These are phyloP conservation scores for Cervus canadensis DNA, from an alignment of 2,113 vertebrate genomes.

Conservation along the genomic window DNA sequence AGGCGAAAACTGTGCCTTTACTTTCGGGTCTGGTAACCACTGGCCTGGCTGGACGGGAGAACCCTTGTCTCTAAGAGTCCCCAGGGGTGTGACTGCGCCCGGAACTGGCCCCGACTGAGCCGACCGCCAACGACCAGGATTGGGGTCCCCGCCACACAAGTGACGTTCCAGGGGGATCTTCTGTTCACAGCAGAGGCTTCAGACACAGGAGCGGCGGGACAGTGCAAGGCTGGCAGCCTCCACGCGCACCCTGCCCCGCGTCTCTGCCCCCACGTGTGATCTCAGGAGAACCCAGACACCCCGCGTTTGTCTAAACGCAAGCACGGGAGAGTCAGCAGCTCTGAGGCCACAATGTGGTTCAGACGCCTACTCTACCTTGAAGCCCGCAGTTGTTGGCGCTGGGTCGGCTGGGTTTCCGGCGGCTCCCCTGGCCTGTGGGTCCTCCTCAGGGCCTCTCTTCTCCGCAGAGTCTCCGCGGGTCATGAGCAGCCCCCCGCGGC, in stretches of 20 bases:
- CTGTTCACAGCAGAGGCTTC: not conserved
- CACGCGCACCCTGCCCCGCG: fast-evolving
- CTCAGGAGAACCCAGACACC: not conserved
- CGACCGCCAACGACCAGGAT: not conserved
- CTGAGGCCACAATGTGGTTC: fast-evolving
- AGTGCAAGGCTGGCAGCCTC: not conserved
- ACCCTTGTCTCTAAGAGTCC: not conserved
- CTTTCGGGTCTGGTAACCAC: not conserved
- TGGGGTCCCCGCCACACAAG: not conserved
- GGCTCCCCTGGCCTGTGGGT: not conserved
- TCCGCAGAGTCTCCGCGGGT: not conserved
- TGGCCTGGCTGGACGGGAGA: not conserved
- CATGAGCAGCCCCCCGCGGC: fast-evolving
- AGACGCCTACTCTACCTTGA: fast-evolving
- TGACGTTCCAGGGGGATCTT: not conserved
- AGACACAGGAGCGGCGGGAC: not conserved
- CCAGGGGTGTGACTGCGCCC: not conserved
- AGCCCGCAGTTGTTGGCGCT: fast-evolving
- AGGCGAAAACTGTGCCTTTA: not conserved
- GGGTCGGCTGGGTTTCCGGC: too few relatives aligned
- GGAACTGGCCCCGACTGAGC: not conserved
- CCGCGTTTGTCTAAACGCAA: fast-evolving
- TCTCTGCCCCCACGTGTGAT: fast-evolving
- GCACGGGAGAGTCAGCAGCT: too few relatives aligned
- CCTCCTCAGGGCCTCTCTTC: not conserved